Percentiles rank a stretch among this genome's conserved stretches.
These are phyloP conservation scores for Threskiornis aethiopicus DNA, from an alignment of 2,797 vertebrate genomes.

Conservation along the genomic window DNA sequence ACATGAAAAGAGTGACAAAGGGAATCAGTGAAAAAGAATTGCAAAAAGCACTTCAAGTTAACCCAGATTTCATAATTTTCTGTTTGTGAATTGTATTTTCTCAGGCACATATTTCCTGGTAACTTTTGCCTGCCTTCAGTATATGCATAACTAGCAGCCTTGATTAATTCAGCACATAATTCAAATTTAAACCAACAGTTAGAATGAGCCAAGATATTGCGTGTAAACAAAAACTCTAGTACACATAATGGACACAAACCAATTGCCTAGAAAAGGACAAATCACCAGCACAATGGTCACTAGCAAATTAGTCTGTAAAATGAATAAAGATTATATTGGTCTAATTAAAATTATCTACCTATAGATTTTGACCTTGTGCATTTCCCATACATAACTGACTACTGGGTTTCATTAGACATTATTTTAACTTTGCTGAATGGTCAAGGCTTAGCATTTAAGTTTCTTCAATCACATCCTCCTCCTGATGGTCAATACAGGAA, in stretches of 20 bases:
- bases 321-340: neutral
- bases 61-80: neutral
- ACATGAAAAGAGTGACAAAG: slow-evolving; percentile 32
- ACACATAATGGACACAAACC: neutral
- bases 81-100: neutral
- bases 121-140: neutral
- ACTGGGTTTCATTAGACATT: neutral
- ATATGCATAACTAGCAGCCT: neutral
- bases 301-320: neutral
- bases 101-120: neutral
- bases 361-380: neutral
- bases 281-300: neutral
- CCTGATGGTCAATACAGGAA: neutral
- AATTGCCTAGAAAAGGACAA: neutral
- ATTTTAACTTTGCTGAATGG: neutral
- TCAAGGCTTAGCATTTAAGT: neutral
- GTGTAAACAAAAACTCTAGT: neutral
- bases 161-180: neutral
- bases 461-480: neutral
- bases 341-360: neutral
- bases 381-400: neutral
- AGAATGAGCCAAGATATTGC: neutral
- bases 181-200: neutral
- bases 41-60: neutral
- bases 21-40: neutral